A percentile compares a stretch with the other conserved stretches of the same genome.
phyloP scores from a whole-genome alignment of 2,888 invertebrate genomes.

The Rhagophthalmus giganteus region DNA sequence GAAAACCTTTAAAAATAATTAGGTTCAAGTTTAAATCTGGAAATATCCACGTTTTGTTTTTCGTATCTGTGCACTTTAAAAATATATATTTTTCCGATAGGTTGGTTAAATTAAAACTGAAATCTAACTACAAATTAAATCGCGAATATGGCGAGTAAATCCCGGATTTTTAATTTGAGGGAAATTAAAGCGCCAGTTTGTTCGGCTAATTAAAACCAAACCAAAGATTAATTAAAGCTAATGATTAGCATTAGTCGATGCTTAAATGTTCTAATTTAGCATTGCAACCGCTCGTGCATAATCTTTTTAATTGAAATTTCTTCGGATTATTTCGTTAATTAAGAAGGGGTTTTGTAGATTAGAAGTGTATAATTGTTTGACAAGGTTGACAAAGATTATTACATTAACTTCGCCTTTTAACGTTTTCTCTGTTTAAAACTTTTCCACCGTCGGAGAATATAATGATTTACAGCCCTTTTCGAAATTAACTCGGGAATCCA shows the following conservation, averaged over 20 bases:
- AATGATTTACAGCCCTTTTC: too few species aligned
- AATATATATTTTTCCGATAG: not conserved
- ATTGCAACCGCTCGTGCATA: slow-evolving; percentile 10
- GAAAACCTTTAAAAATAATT: slow-evolving; percentile 8
- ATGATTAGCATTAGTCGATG: slow-evolving; percentile 9
- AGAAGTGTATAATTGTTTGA: too few species aligned
- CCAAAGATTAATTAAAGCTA: slow-evolving; percentile 16
- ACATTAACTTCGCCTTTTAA: too few species aligned
- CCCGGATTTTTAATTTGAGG: slow-evolving; percentile 10
- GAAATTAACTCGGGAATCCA: too few species aligned
- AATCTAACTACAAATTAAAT: slow-evolving; percentile 11
- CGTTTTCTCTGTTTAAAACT: too few species aligned
- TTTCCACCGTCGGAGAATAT: too few species aligned
- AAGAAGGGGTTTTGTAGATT: not conserved
- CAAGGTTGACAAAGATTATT: too few species aligned
- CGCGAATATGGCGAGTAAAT: slow-evolving; percentile 3
- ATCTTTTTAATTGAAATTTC: slow-evolving; percentile 2
- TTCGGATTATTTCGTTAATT: not conserved
- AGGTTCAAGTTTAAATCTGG: not conserved
- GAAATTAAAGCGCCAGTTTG: slow-evolving; percentile 15
- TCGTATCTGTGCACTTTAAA: not conserved
- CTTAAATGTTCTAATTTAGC: slow-evolving; percentile 7
- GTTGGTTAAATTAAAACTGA: slow-evolving; percentile 4
- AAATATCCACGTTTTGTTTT: not conserved
- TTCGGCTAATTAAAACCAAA: slow-evolving; percentile 15